A percentile compares a stretch with the other conserved stretches of the same genome.
phyloP scores from a whole-genome alignment of 2,113 vertebrate genomes.

The Laticauda colubrina region DNA sequence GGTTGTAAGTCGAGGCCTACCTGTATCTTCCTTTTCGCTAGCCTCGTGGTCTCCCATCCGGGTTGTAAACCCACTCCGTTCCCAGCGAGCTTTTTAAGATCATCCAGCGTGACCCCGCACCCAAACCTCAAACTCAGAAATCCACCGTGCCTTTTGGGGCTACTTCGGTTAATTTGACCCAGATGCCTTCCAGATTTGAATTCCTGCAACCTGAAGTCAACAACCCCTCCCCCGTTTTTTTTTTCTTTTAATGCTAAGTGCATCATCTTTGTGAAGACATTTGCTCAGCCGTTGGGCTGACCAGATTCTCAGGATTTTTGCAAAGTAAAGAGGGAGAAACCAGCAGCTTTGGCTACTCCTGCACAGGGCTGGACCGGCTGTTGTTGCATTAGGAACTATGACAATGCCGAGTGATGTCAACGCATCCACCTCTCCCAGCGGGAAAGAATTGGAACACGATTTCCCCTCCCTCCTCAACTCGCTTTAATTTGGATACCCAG shows the following conservation, averaged over 20 bases:
- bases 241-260: too few species aligned
- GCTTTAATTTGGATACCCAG: too few species aligned
- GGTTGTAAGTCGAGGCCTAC: too few species aligned
- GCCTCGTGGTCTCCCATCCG: not conserved
- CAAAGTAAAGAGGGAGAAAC: not conserved
- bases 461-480: not conserved
- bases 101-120: not conserved
- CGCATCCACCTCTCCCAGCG: not conserved
- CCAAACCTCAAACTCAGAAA: not conserved
- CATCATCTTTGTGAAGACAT: not conserved
- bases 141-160: rapidly evolving
- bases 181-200: not conserved
- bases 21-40: not conserved
- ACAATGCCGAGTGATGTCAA: not conserved
- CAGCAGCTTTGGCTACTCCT: not conserved
- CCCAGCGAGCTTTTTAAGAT: not conserved
- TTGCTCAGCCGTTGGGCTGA: not conserved
- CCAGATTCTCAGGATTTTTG: too few species aligned
- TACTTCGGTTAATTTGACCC: not conserved
- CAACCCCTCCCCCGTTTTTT: not conserved
- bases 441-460: not conserved
- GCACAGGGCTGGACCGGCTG: not conserved
- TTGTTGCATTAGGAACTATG: not conserved
- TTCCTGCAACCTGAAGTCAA: not conserved
- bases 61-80: not conserved